Percentiles rank a stretch among this genome's conserved stretches.
Evolutionary conservation across 2,888 invertebrate species (phyloP).

Genomic region (Philereme transversata): DNA sequence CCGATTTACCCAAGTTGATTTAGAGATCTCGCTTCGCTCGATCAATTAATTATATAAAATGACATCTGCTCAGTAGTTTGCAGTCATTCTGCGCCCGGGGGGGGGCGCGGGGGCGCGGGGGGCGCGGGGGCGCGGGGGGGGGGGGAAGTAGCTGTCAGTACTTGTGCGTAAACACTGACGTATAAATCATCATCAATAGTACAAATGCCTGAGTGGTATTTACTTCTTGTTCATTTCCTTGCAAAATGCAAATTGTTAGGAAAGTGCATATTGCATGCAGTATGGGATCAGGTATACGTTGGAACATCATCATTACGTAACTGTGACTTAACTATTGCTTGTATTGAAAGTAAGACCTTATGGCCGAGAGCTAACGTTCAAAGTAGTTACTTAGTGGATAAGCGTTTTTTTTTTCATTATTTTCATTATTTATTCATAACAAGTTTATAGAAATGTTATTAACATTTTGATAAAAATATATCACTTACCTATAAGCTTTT

Average conservation of each 20-base stretch:
- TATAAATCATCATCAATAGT: too few relatives aligned
- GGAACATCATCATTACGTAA: background rate
- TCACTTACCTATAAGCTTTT: background rate
- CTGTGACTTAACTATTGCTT: conserved; percentile 1
- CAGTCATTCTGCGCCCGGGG: too few relatives aligned
- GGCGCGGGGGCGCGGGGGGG: too few relatives aligned
- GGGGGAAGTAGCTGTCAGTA: too few relatives aligned
- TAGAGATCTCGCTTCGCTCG: too few relatives aligned
- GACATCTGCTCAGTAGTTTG: too few relatives aligned
- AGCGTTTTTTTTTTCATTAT: background rate
- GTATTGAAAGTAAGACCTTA: conserved; percentile 2
- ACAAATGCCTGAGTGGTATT: too few relatives aligned
- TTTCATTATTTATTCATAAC: conserved; percentile 1
- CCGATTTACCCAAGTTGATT: too few relatives aligned
- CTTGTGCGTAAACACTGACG: too few relatives aligned
- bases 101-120: too few relatives aligned
- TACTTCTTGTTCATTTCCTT: background rate
- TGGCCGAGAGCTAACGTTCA: conserved; percentile 3
- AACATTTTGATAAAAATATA: background rate
- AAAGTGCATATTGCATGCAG: background rate
- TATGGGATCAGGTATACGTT: too few relatives aligned
- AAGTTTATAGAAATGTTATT: background rate
- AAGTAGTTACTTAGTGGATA: conserved; percentile 5
- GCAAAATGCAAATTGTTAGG: background rate
- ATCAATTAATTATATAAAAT: too few relatives aligned